Evolutionary conservation across 2,888 invertebrate species (phyloP).

Genomic region (Ischnus inquisitorius): DNA sequence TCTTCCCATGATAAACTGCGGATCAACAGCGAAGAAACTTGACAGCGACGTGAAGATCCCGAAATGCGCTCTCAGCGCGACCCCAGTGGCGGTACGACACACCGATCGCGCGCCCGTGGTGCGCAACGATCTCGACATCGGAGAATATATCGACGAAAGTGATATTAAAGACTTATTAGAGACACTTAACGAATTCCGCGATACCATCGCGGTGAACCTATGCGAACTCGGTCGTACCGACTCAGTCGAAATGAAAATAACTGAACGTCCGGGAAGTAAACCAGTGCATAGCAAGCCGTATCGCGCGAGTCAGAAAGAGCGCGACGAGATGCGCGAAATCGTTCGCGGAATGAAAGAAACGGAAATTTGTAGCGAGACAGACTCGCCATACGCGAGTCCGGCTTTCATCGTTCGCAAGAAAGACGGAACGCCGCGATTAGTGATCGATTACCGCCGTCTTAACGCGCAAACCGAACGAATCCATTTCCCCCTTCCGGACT

Average conservation of each 20-base stretch:
- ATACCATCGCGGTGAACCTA: conserved; percentile 19
- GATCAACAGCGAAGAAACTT: not conserved
- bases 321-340: conserved; percentile 45
- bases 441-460: conserved; percentile 56
- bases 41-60: not conserved
- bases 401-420: conserved; percentile 60
- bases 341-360: conserved; percentile 32
- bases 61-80: not conserved
- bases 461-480: conserved; percentile 49
- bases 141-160: not conserved
- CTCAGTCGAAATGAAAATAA: conserved; percentile 43
- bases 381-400: conserved; percentile 60
- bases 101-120: not conserved
- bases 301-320: conserved; percentile 37
- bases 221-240: conserved; percentile 55
- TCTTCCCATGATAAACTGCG: conserved; percentile 2
- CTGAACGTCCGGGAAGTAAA: conserved; percentile 12
- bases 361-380: conserved; percentile 47
- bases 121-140: not conserved
- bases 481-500: conserved; percentile 43
- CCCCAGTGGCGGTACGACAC: not conserved
- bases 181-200: conserved; percentile 43
- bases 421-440: conserved; percentile 57
- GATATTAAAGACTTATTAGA: conserved; percentile 27
- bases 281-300: conserved; percentile 44